Evolutionary conservation across 2,888 invertebrate genomes (phyloP), one percentile per base, ranked within the genome.

Genomic region (Chelonus formosanus): DNA sequence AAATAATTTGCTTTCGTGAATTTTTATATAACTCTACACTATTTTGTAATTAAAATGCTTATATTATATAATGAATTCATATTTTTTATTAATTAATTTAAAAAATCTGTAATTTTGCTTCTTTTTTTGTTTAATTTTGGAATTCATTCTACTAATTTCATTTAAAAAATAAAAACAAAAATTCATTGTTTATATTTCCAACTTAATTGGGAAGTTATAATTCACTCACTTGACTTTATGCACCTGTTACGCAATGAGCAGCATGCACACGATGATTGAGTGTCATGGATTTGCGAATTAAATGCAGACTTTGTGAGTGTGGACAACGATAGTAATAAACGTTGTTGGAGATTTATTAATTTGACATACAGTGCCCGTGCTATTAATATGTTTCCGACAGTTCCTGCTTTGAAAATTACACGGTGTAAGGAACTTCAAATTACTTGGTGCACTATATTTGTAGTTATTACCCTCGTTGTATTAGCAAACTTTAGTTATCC

Each of bases 331-430:
- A 62, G 63, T 62, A 68, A 65, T 20, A 8, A 43, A 32, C 20
- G 43, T 52, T 53, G 58, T 62, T 44, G 45, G 60, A 71, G 73
- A 73, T 73, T 73, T 72, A 73, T 73, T 72, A 73, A 73, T 73
- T 73, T 72, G 73, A 73, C 72, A 67, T 72, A 71, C 68, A 63
- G 68, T 20, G 20, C 65, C 43, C 48, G 68, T 67, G 72, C 71
- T 73, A 72, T 73, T 72, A 72, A 73, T 73, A 72, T 70, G 65
- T 69, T 43, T 64, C 68, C 64, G 67, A 70, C 70, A 71, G 71
- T 73, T 71, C 69, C 67, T 71, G 72, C 70, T 73, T 73, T 71
- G 71, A 71, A 71, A 71, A 71, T 71, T 68, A 60, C 53, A 67
- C 10, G 34, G 40, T 50, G 60, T 36, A 60, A 60, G 43, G 34